Evolutionary conservation across 2,113 vertebrate genomes (phyloP), one percentile per base, ranked within the genome.

Genomic region (Antechinus flavipes): DNA sequence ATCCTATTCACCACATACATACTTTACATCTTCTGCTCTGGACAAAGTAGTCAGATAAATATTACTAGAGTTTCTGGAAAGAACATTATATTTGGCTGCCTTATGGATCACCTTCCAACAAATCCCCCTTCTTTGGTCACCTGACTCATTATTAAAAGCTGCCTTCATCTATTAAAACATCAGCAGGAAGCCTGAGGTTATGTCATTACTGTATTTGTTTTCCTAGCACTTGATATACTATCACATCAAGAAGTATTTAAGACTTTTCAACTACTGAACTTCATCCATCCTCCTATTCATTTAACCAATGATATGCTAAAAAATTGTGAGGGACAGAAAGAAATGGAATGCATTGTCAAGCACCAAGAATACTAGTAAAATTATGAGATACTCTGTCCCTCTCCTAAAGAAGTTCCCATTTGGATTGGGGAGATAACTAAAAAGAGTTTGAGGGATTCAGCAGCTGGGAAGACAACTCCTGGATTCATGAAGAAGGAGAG

Each of bases 351-450:
- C 49, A 49, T n/a, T 3, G 5, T 54, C 2, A 30, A 12, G 25
- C 26, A 11, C 24, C 5, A 35, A 42, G 24, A 46, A n/a, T 61
- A 76, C 49, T n/a, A 24, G 8, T 25, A 25, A 9, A 6, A 6
- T 0, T 0, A 0, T 24, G 22, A 3, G 1, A 2, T n/a, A 0
- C 1, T 49, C 30, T 54, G 53, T 55, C 24, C 50, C 30, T 49
- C 46, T 19, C 42, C 30, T 49, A n/a, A 11, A 19, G 56, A 50
- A 58, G 56, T 30, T 58, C 56, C 8, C 56, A 27, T 58, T 58
- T 58, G 26, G 25, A 58, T 8, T 30, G 26, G 26, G 56, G 8
- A 58, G 25, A 58, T 2, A 58, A 9, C 2, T 26, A 52, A 52
- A 52, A 10, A 52, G 8, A 11, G 19, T 23, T 55, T 23, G 23